Evolutionary conservation across 2,888 invertebrate species (phyloP).

Genomic region (Drosophila anomelani): DNA sequence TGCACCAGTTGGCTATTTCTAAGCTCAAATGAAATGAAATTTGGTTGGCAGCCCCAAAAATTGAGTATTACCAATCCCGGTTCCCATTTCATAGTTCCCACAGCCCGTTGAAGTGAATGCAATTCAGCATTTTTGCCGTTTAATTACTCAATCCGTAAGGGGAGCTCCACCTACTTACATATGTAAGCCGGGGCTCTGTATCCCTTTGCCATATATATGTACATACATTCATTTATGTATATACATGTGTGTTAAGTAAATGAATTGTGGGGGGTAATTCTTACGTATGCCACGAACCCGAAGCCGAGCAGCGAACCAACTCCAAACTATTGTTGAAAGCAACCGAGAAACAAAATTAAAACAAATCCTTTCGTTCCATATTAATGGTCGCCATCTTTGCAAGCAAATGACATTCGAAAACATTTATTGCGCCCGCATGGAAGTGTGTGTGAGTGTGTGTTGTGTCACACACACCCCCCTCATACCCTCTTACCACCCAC

Average conservation of each 20-base stretch:
- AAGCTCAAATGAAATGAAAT: conserved; percentile 1
- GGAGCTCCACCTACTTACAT: conserved; percentile 38
- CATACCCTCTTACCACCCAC: neutral
- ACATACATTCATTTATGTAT: neutral
- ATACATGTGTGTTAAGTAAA: conserved; percentile 2
- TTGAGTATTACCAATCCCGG: conserved; percentile 33
- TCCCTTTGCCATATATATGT: neutral
- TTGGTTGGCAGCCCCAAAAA: conserved; percentile 6
- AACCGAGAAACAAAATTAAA: conserved; percentile 71
- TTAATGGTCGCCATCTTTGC: conserved; percentile 81
- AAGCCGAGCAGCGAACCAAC: conserved; percentile 21
- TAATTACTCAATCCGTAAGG: conserved; percentile 69
- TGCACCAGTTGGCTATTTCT: neutral
- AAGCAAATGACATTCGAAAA: conserved; percentile 81
- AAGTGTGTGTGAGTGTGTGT: conserved; percentile 23
- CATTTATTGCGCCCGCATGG: conserved; percentile 70
- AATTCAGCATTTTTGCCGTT: conserved; percentile 68
- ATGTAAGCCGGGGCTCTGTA: conserved; percentile 26
- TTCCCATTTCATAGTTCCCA: neutral
- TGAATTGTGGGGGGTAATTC: conserved; percentile 49
- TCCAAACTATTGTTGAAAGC: conserved; percentile 64
- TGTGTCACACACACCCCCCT: neutral
- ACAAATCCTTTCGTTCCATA: conserved; percentile 82
- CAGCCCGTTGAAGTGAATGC: conserved; percentile 22
- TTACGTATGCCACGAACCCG: conserved; percentile 54